Base-by-base conservation (phyloP, 2,797 vertebrate species). In the Gouania willdenowi region DNA sequence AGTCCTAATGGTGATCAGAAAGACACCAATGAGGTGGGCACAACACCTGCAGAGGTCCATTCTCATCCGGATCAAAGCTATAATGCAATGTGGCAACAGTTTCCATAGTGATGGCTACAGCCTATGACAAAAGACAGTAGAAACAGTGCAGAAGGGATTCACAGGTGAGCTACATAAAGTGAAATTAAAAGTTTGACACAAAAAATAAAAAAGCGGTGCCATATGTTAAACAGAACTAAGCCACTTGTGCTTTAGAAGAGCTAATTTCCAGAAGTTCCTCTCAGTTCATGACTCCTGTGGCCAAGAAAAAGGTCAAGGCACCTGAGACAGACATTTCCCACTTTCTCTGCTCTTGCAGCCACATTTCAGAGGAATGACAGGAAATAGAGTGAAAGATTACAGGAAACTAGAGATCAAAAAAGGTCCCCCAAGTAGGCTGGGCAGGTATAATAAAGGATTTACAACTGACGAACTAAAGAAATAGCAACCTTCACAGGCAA, bases 51-150 rank as follows among this genome's bases (percentile, higher is more conserved):
- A 56, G 45, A 48, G 60, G 54, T 11, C 36, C 56, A 60, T 67
- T 77, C 56, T 59, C 26, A 36, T 42, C 36, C 49, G 41, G 33
- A 70, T 70, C 55, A 54, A 57, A 40, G 68, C 42, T 38, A 54
- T 18, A 43, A 51, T 10, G 46, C 29, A 31, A 30, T 64, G 57
- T 44, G 6, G 58, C 66, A 58, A 75, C 72, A 3, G 75, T 82
- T 79, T 26, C 80, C 77, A 81, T 81, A 66, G 64, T 45, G 38
- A 84, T 73, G 30, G 41, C 34, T 51, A 33, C 32, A 67, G 58
- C 21, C 33, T 18, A 65, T 54, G 66, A 67, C 65, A 8, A 15
- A 14, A 40, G 50, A 62, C 8, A 16, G 36, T 38, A 41, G 13
- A 6, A 4, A 3, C 24, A 28, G 21, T 6, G 21, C 6, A 3